Evolutionary conservation across 2,113 vertebrate species (phyloP), one percentile per base, ranked within the genome.

Genomic region (Melanocharis versteri): DNA sequence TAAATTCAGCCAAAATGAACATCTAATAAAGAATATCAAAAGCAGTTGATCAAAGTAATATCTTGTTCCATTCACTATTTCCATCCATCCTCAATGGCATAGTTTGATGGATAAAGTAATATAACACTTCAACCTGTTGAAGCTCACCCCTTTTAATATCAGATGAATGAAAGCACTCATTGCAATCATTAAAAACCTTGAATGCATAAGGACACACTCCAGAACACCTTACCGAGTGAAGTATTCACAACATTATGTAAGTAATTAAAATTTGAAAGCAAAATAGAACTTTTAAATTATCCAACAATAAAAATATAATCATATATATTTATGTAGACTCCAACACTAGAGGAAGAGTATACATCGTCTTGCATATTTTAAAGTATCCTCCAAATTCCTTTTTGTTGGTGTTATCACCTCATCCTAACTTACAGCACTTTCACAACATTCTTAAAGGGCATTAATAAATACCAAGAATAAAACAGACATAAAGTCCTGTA

Each of bases 351-450:
- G 70, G 57, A 95, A 94, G 54, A 75, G 40, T 65, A 90, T 84
- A 95, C 51, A 94, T 71, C 18, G 83, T 70, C 81, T 97, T 96
- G 88, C 90, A 94, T 95, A 96, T 97, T 90, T 93, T 79, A 82
- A 95, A 80, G 79, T 17, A 90, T 51, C 72, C 37, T 95, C 47
- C 50, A 90, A 83, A 83, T 83, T 93, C 47, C 37, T 93, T 97
- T 93, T 68, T 64, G n/a, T 65, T 60, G 75, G n/a, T 66, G 27
- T 47, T 84, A 61, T 44, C 48, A 86, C 73, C n/a, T 91, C 64
- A 27, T 75, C 58, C 40, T 70, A 75, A 84, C 24, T 58, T 91
- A 91, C 1, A 81, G 23, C 56, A 83, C 27, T 95, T 88, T 70
- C 78, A 87, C 27, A 71, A 50, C 79, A 79, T 82, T 90, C 51